Conservation (phyloP, 2,113 vertebrate genomes). For the Dunckerocampus dactyliophorus region DNA sequence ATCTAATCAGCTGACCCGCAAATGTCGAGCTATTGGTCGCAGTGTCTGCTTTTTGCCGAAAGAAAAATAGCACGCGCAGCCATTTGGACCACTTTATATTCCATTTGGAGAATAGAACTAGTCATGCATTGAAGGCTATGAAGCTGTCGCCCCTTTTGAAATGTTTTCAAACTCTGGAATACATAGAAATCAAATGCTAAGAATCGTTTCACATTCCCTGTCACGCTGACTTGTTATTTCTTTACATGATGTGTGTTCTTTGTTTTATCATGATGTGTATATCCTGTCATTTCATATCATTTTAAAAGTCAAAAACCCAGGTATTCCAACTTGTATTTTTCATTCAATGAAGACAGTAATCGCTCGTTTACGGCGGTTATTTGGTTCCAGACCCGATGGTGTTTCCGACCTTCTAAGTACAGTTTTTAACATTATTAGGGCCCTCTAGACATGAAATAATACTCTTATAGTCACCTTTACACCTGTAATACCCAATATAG, state of each 20-base stretch:
- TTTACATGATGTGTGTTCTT: slow-evolving; percentile 4
- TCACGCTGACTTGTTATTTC: slow-evolving; percentile 22
- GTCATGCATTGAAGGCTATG: slow-evolving; percentile 65
- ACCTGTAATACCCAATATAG: no score
- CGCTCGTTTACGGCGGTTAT: no score
- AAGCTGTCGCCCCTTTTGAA: slow-evolving; percentile 54
- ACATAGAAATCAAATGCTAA: slow-evolving; percentile 61
- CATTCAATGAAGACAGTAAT: no score
- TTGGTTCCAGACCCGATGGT: no score
- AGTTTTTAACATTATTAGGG: no score
- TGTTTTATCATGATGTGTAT: no score
- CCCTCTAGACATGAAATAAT: no score
- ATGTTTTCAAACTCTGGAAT: slow-evolving; percentile 49
- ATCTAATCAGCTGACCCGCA: slow-evolving; percentile 60
- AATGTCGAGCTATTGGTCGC: slow-evolving; percentile 49
- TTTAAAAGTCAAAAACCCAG: no score
- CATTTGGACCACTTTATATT: slow-evolving; percentile 67
- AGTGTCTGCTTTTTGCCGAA: slow-evolving; percentile 43
- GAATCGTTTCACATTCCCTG: slow-evolving; percentile 47
- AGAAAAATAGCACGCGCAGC: slow-evolving; percentile 56
- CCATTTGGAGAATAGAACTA: slow-evolving; percentile 63
- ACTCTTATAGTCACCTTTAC: no score
- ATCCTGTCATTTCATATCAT: no score
- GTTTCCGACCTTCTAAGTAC: no score
- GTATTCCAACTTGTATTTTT: no score